phyloP scores from a whole-genome alignment of 2,888 invertebrate genomes.

The Plutella xylostella region DNA sequence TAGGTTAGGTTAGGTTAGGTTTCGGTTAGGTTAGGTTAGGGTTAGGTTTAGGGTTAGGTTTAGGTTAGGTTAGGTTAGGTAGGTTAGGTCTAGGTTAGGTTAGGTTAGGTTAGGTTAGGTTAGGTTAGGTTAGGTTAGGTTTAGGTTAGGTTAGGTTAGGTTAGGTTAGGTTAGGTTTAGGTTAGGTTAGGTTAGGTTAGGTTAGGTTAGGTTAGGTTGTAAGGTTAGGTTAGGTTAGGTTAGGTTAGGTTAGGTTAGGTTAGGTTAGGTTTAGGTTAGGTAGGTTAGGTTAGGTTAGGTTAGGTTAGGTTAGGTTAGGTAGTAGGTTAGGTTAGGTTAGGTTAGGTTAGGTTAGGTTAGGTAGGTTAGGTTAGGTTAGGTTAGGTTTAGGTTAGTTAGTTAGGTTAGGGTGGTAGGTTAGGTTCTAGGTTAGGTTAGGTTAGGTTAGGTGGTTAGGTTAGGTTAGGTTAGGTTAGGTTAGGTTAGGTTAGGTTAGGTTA shows the following conservation, averaged over 20 bases:
- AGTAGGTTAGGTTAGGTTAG: slow-evolving; percentile 15
- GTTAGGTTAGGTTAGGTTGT: too few relatives aligned
- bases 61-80: slow-evolving; percentile 9
- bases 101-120: too few relatives aligned
- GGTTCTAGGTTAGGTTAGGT: too few relatives aligned
- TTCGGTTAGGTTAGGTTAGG: slow-evolving; percentile 6
- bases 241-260: slow-evolving; percentile 14
- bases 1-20: background rate
- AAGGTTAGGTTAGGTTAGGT: slow-evolving; percentile 12
- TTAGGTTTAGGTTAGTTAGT: too few relatives aligned
- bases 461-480: slow-evolving; percentile 15
- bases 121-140: slow-evolving; percentile 10
- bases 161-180: slow-evolving; percentile 7
- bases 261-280: slow-evolving; percentile 14
- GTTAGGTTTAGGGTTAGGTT: slow-evolving; percentile 6
- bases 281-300: slow-evolving; percentile 16
- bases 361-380: slow-evolving; percentile 14
- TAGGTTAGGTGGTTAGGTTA: slow-evolving; percentile 15
- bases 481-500: slow-evolving; percentile 13
- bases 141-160: slow-evolving; percentile 9
- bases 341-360: slow-evolving; percentile 15
- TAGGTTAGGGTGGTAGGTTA: slow-evolving; percentile 9
- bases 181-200: slow-evolving; percentile 8
- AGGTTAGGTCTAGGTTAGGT: slow-evolving; percentile 7
- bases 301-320: slow-evolving; percentile 17